Evolutionary conservation across 2,113 vertebrate genomes (phyloP).

Genomic region (Corydoras sp.): DNA sequence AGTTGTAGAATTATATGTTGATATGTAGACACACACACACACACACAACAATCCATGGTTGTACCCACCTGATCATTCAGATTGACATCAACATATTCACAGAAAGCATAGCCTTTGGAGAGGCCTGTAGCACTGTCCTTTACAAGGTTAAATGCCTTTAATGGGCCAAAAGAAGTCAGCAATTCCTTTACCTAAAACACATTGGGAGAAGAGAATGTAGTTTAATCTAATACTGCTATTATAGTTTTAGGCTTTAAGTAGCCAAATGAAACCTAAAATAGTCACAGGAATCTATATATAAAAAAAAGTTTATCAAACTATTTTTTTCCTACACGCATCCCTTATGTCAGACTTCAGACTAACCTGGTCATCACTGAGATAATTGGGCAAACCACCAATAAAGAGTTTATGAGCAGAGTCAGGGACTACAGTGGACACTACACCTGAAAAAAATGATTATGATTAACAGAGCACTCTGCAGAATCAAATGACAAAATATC

Average conservation of each 20-base stretch:
- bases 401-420: conserved; percentile 91
- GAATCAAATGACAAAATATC: too few relatives aligned
- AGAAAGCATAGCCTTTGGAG: conserved; percentile 91
- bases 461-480: too few relatives aligned
- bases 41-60: too few relatives aligned
- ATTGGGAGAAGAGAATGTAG: background rate
- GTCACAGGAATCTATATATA: too few relatives aligned
- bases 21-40: too few relatives aligned
- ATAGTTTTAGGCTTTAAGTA: too few relatives aligned
- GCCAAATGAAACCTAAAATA: too few relatives aligned
- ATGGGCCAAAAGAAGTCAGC: conserved; percentile 84
- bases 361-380: conserved; percentile 92
- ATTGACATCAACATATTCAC: conserved; percentile 92
- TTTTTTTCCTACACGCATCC: too few relatives aligned
- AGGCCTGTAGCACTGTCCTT: conserved; percentile 90
- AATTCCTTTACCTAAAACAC: conserved; percentile 81
- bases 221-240: too few relatives aligned
- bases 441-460: conserved; percentile 60
- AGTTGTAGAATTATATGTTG: too few relatives aligned
- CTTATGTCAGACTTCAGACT: conserved; percentile 24
- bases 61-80: conserved; percentile 81
- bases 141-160: conserved; percentile 90
- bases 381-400: conserved; percentile 86
- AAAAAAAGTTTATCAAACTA: too few relatives aligned
- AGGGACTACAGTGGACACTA: conserved; percentile 89